phyloP scores from a whole-genome alignment of 2,888 invertebrate genomes.

The Oscheius sp. region DNA sequence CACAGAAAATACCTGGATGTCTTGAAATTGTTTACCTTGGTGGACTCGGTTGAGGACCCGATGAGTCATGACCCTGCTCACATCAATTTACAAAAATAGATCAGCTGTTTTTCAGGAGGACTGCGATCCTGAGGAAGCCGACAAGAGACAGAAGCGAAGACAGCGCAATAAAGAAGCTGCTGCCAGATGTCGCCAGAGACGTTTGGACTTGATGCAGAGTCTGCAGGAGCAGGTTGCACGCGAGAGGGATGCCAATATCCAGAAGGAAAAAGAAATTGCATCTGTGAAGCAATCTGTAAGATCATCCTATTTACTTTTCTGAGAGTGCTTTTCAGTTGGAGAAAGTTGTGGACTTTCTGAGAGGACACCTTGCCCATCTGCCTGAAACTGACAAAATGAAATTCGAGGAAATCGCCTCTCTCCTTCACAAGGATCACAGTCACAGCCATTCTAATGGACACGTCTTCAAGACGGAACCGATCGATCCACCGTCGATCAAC shows the following conservation, averaged over 20 bases:
- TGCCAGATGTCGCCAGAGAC: constrained; percentile 92
- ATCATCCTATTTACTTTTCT: neutral
- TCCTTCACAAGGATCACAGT: neutral
- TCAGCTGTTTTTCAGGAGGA: constrained; percentile 21
- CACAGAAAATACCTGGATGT: constrained; percentile 4
- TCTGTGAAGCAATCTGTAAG: constrained; percentile 12
- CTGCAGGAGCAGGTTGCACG: constrained; percentile 78
- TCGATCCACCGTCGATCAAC: neutral
- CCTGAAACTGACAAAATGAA: constrained; percentile 4
- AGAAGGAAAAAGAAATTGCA: constrained; percentile 28
- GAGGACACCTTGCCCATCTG: constrained; percentile 7
- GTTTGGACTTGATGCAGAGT: constrained; percentile 93
- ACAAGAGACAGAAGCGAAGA: constrained; percentile 85
- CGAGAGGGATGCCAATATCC: constrained; percentile 15
- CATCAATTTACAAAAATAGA: constrained; percentile 1
- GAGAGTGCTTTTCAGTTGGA: constrained; percentile 2
- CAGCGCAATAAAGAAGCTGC: constrained; percentile 97
- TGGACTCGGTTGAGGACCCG: constrained; percentile 6
- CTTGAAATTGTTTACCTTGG: constrained; percentile 20
- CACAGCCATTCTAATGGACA: constrained; percentile 9
- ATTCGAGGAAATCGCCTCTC: constrained; percentile 7
- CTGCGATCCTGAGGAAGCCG: constrained; percentile 82
- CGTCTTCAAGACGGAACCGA: constrained; percentile 16
- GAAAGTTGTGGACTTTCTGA: constrained; percentile 14
- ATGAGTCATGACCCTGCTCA: constrained; percentile 20